A percentile compares a stretch with the other conserved stretches of the same genome.
phyloP scores from a whole-genome alignment of 37 sponge, comb jelly and placozoan genomes.

The Tethya wilhelma region DNA sequence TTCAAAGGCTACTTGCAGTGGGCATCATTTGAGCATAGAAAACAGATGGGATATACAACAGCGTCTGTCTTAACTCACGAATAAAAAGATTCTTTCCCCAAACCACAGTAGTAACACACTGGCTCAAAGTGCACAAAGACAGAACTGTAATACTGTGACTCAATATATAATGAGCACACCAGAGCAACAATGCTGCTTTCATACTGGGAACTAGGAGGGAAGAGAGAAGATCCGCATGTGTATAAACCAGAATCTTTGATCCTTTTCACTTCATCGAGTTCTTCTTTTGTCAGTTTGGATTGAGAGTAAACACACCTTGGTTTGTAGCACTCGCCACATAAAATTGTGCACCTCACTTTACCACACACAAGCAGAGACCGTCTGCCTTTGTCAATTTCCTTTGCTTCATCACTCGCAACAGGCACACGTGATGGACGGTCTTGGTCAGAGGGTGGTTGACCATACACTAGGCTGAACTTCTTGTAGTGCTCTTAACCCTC shows the following conservation, averaged over 20 bases:
- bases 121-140: constrained; percentile 1
- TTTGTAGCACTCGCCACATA: neutral
- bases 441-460: neutral
- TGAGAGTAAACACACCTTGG: neutral
- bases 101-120: constrained; percentile 25
- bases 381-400: neutral
- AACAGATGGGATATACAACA: constrained; percentile 4
- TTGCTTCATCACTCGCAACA: neutral
- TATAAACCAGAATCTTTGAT: constrained; percentile 15
- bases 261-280: neutral
- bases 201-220: neutral
- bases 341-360: neutral
- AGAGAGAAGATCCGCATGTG: constrained; percentile 3
- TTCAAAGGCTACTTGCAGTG: too few relatives aligned
- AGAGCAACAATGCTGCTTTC: neutral
- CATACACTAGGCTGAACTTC: neutral
- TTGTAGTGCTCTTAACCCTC: neutral
- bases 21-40: too few relatives aligned
- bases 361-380: neutral
- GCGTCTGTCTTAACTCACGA: neutral
- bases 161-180: neutral
- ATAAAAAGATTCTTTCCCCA: neutral
- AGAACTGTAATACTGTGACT: constrained; percentile 15
- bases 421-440: neutral
- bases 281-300: neutral